A percentile compares a stretch with the other conserved stretches of the same genome.
phyloP scores from a whole-genome alignment of 2,888 invertebrate genomes.

The Cantharis rufa region DNA sequence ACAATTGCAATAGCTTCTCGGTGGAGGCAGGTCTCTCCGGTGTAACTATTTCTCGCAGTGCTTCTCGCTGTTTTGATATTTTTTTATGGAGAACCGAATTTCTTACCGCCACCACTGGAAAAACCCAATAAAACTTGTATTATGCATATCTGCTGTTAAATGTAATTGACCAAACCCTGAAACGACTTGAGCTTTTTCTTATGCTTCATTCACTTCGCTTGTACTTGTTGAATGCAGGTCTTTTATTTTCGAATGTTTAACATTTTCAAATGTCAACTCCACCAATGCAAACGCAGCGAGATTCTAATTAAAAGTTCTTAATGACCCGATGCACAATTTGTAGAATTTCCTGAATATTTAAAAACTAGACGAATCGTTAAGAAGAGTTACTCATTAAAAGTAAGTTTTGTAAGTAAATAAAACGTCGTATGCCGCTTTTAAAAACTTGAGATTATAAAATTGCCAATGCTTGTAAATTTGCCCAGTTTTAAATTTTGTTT shows the following conservation, averaged over 20 bases:
- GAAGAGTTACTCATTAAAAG: neutral
- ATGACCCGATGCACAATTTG: neutral
- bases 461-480: neutral
- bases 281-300: accelerated
- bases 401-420: neutral
- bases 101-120: neutral
- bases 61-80: no score
- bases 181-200: neutral
- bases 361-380: neutral
- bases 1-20: no score
- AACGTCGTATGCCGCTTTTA: neutral
- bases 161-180: no score
- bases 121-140: neutral
- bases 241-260: neutral
- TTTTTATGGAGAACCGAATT: no score
- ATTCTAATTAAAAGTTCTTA: neutral
- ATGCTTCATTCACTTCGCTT: neutral
- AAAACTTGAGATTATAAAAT: neutral
- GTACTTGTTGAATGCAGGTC: neutral
- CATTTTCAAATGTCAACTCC: neutral
- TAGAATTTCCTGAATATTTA: neutral
- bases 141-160: neutral
- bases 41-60: no score
- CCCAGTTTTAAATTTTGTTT: neutral
- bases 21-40: no score